A percentile compares a stretch with the other conserved stretches of the same genome.
These are phyloP conservation scores for Sphinx pinastri DNA, from an alignment of 2,888 invertebrate species.

Conservation along the genomic window DNA sequence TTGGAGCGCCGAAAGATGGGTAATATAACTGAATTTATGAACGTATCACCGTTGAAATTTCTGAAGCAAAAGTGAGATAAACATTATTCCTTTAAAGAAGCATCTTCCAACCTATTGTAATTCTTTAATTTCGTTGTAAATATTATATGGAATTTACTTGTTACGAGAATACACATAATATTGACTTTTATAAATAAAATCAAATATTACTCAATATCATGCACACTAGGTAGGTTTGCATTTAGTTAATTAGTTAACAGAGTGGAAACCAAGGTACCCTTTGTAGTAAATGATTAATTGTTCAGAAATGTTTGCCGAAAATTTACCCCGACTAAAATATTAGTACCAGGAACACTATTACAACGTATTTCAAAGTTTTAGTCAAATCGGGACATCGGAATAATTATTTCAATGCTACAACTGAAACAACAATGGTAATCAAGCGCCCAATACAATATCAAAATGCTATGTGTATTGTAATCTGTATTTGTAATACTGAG, in stretches of 20 bases:
- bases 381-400: not conserved
- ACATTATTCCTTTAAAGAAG: not conserved
- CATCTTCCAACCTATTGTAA: not conserved
- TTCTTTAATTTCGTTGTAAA: not conserved
- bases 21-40: conserved; percentile 82
- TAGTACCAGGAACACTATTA: not conserved
- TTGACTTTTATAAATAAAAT: too few species aligned
- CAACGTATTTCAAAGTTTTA: not conserved
- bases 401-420: too few species aligned
- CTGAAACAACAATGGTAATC: not conserved
- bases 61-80: conserved; percentile 53
- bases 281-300: conserved; percentile 12
- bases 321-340: not conserved
- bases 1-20: conserved; percentile 81
- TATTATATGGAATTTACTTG: not conserved
- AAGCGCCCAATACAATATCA: not conserved
- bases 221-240: not conserved
- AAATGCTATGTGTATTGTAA: not conserved
- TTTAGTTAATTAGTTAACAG: conserved; percentile 5
- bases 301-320: not conserved
- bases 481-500: not conserved
- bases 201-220: too few species aligned
- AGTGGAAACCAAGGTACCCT: conserved; percentile 13
- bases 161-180: too few species aligned
- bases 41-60: conserved; percentile 76